phyloP scores from a whole-genome alignment of 2,113 vertebrate species.

The Corydoras sp. region DNA sequence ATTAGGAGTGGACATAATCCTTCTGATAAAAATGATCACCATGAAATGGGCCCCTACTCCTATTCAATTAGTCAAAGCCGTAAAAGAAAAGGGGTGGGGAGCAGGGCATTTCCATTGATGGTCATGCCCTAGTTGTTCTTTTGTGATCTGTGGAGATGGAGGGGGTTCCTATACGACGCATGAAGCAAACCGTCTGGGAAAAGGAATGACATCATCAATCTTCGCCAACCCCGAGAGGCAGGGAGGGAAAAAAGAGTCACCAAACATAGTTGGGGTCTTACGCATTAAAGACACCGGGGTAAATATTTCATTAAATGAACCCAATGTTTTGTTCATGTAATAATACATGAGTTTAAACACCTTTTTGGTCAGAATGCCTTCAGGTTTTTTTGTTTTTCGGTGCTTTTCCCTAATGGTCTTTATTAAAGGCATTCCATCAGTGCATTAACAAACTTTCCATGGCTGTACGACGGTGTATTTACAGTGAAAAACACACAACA shows the following conservation, averaged over 20 bases:
- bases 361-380: background rate
- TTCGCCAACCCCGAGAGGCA: conserved; percentile 8
- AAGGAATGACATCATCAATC: conserved; percentile 42
- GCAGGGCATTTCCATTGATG: conserved; percentile 27
- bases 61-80: conserved; percentile 18
- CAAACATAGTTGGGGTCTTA: background rate
- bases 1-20: conserved; percentile 2
- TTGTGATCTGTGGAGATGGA: conserved; percentile 29
- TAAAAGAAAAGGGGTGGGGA: background rate
- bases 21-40: conserved; percentile 9
- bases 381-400: background rate
- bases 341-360: background rate
- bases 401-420: background rate
- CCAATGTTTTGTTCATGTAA: too few species aligned
- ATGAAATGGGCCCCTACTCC: conserved; percentile 17
- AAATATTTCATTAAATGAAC: too few species aligned
- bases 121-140: conserved; percentile 45
- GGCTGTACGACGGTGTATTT: background rate
- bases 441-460: background rate
- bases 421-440: background rate
- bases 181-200: conserved; percentile 38
- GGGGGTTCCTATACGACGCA: conserved; percentile 30
- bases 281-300: background rate
- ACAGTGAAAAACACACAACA: background rate
- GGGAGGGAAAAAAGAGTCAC: background rate